Evolutionary conservation across 2,113 vertebrate species (phyloP), one percentile per base, ranked within the genome.

Genomic region (Telmatochromis sp.): DNA sequence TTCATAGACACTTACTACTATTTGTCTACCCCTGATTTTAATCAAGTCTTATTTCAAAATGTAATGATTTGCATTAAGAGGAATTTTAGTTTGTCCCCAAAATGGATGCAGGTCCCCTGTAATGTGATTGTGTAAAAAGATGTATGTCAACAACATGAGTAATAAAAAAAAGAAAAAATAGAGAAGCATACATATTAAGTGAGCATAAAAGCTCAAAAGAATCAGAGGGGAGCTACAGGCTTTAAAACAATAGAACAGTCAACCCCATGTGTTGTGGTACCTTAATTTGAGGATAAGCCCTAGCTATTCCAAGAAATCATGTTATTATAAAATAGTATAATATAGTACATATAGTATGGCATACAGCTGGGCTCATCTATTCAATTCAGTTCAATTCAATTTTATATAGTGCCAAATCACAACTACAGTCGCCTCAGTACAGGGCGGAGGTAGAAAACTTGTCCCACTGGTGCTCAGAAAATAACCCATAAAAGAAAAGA

Each of bases 161-260:
- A 75, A 75, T 19, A 47, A 28, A 4, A 75, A 7, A 28, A 71
- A 6, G 12, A 7, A 75, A 26, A 47, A 26, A 75, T 10, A 75
- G 19, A 75, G 40, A 75, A 75, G 14, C 40, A 73, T 23, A 73
- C 40, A 73, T 26, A 45, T 73, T 73, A 73, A 45, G 68, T 73
- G 13, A 71, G 37, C 7, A 42, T 42, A 23, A 71, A 71, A 45
- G 7, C 65, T 9, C n/a, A 21, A 42, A 71, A 40, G 37, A 23
- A 71, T 71, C 0, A 73, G 40, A 75, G 40, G 0, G 5, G 13
- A 73, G 5, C 65, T 73, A 5, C 68, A 0, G 68, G 37, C 40
- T 73, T 26, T 73, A 73, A 73, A 26, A 45, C 21, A 45, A 26
- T 73, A 73, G 37, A 73, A 45, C 37, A 73, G 37, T 73, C 21